Evolutionary conservation across 2,888 invertebrate species (phyloP), one percentile per base, ranked within the genome.

Genomic region (Mantis religiosa): DNA sequence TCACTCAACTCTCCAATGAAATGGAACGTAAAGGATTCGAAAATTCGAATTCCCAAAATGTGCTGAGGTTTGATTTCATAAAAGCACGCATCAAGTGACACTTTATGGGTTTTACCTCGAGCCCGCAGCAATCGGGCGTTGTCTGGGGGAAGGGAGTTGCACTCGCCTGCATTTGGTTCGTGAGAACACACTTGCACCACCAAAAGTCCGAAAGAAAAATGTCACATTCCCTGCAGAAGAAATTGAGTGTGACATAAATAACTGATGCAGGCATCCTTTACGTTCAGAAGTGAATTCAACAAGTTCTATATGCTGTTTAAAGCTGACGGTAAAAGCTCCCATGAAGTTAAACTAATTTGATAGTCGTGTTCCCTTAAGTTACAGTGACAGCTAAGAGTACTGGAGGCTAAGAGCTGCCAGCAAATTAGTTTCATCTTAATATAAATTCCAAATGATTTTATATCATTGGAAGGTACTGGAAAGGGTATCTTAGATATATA

Each of bases 11-110:
- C 88, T 71, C 88, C 89, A 89, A 89, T 87, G 87, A 89, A 89
- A 89, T 89, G 88, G 89, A 89, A 89, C 89, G 89, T 89, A 88
- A 89, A 89, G 85, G 83, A 89, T 86, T 88, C 88, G 89, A 89
- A 89, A 89, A 89, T 89, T 89, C 84, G 89, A 84, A 85, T 81
- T 87, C 82, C 28, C 54, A 54, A 85, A 85, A 84, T 84, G 88
- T 89, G 88, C 88, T 89, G 85, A 89, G 88, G 88, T 89, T 86
- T 89, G 83, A 89, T 86, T 85, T 89, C 54, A 89, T 86, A 83
- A 86, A 85, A 88, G 88, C 86, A n/a, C 82, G 41, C 54, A 87
- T 71, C 54, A 71, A 71, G 54, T 71, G 54, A 71, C 54, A 71
- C 54, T 71, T 71, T 71, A 71, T 71, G 54, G 54, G 54, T 71